Base-by-base conservation (phyloP, 23 tunicate genomes). In the Oikopleura albicans region DNA sequence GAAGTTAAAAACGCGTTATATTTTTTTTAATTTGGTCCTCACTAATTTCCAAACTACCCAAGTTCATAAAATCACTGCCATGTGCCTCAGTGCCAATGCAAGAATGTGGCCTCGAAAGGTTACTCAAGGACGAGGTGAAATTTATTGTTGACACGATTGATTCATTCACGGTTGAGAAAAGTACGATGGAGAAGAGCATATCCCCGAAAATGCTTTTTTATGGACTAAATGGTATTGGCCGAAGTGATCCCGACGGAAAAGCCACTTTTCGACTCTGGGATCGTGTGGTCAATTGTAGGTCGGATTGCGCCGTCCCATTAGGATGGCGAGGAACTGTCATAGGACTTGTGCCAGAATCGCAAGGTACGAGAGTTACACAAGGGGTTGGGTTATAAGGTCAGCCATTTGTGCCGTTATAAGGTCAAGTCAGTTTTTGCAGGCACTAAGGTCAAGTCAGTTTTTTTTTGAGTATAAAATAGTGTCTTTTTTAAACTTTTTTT, bases 271-370 rank as follows among this genome's bases (percentile, higher is more conserved):
- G 41, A 35, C 35, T 84, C 22, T 41, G n/a, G 88, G 76, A 2
- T 83, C 91, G 99, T 76, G 87, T 95, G 29, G 99, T 91, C 1
- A 90, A 91, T 75, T 91, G 91, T 31, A 84, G 96, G 0, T 84
- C 79, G 39, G 94, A 89, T 1, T 86, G 84, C 90, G 89, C 99
- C 41, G 99, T 95, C 0, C 99, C 99, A 4, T 89, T 88, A 0
- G 92, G 96, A 0, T 88, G 40, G 41, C 86, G 90, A 4, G 99
- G 99, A 22, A 90, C 96, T 28, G 86, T 95, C 31, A 84, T 95
- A 1, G 99, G 99, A 1, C 63, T 49, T 49, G 63, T 49, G 22
- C 63, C 63, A 8, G 63, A 49, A 49, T 49, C 63, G 12, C 12
- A 49, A 49, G 63, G 63, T 49, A 49, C 22, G n/a, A n/a, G n/a